phyloP scores from a whole-genome alignment of 2,113 vertebrate genomes.

The Catharus minimus region DNA sequence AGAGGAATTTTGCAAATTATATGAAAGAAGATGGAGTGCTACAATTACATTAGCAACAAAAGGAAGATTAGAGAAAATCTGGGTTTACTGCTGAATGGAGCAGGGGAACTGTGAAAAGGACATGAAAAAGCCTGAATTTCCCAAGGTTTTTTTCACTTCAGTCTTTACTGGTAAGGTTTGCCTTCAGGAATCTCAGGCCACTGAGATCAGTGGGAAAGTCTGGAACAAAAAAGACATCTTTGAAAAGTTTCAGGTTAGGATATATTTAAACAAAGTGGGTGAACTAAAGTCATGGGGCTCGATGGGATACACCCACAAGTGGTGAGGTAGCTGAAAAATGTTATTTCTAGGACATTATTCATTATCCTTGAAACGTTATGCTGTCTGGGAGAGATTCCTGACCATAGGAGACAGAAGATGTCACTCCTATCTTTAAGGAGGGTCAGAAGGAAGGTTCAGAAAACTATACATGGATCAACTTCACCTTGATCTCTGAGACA shows the following conservation, averaged over 20 bases:
- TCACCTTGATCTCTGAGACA: not conserved
- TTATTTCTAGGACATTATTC: not conserved
- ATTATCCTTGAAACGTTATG: not conserved
- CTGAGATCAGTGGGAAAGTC: not conserved
- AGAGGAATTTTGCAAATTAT: fast-evolving
- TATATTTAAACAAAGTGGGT: not conserved
- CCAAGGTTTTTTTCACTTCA: not conserved
- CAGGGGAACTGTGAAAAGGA: not conserved
- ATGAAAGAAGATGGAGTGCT: not conserved
- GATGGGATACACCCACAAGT: not conserved
- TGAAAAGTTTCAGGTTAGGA: not conserved
- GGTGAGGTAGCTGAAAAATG: not conserved
- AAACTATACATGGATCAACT: not conserved
- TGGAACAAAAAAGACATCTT: not conserved
- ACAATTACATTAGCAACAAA: not conserved
- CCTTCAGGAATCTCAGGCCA: not conserved
- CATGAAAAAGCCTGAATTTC: not conserved
- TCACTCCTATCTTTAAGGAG: not conserved
- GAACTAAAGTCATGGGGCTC: not conserved
- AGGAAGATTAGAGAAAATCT: not conserved
- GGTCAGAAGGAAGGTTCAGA: not conserved
- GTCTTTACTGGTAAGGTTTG: not conserved
- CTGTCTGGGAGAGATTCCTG: not conserved
- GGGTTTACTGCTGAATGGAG: not conserved
- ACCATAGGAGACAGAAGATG: not conserved